Evolutionary conservation across 2,797 vertebrate species (phyloP), one percentile per base, ranked within the genome.

Genomic region (Nannoperca australis): DNA sequence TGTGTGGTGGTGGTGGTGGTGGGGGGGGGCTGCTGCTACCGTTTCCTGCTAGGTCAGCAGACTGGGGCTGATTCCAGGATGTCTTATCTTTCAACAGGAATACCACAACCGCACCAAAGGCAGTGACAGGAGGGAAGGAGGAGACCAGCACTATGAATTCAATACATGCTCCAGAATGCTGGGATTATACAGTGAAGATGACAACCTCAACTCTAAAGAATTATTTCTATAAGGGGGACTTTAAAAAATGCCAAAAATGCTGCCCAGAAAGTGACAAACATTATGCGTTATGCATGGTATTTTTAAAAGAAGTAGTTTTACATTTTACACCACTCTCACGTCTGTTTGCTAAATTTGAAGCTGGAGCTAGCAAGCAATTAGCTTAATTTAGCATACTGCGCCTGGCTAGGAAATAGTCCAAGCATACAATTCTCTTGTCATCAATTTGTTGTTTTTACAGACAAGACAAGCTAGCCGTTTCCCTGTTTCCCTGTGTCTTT

Each of bases 11-110:
- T n/a, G n/a, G n/a, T 27, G 24, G 24, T 27, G 24, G 24, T 27
- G 5, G 49, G 53, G 59, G 55, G 68, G 73, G 44, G 9, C 14
- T 27, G 59, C 61, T 67, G 84, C 66, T 87, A 81, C 82, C 0
- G 71, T 86, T 92, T 91, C 60, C 77, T 87, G 87, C 88, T 78
- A 13, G 40, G 79, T 92, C 92, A 92, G 92, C 92, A 91, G 83
- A 90, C 74, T 82, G 72, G 69, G 71, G 71, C 76, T 45, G 80
- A 88, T 83, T 91, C 79, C 79, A 91, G 73, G 79, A 72, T 32
- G 15, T 88, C 81, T 92, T 84, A 93, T 91, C 87, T 93, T 91
- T 84, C 87, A 88, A 70, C 75, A 79, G 78, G 74, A 89, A 93
- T 86, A 92, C 69, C 85, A 88, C 59, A 69, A 82, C 58, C 7